Percentiles rank a stretch among this genome's conserved stretches.
Evolutionary conservation across 2,797 vertebrate genomes (phyloP).

Genomic region (Esox lucius): DNA sequence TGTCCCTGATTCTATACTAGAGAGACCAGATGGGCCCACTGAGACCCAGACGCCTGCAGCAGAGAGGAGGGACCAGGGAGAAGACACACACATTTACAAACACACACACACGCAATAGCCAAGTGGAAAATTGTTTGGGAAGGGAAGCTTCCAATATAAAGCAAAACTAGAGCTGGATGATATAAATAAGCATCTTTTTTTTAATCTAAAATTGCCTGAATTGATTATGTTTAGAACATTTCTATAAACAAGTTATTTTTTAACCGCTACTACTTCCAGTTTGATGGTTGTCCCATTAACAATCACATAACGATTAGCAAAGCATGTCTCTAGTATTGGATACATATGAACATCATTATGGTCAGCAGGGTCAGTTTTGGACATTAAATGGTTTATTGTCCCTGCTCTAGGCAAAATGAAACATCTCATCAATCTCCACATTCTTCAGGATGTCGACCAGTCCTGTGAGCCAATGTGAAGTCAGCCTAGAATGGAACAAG

Average conservation of each 20-base stretch:
- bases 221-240: too few species aligned
- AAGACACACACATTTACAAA: constrained; percentile 22
- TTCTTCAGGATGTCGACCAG: not conserved
- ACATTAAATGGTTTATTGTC: too few species aligned
- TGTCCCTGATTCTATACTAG: constrained; percentile 69
- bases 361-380: too few species aligned
- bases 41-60: constrained; percentile 69
- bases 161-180: not conserved
- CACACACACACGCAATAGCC: constrained; percentile 17
- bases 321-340: too few species aligned
- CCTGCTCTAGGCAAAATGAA: not conserved
- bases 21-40: constrained; percentile 77
- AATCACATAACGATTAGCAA: too few species aligned
- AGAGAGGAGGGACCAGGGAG: constrained; percentile 51
- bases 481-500: not conserved
- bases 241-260: too few species aligned
- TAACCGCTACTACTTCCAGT: too few species aligned
- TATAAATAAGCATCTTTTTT: too few species aligned
- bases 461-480: not conserved
- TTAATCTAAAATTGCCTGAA: too few species aligned
- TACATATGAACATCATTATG: too few species aligned
- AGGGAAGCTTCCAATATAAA: not conserved
- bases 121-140: not conserved
- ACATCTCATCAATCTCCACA: not conserved
- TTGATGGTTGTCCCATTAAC: too few species aligned